phyloP scores from a whole-genome alignment of 2,113 vertebrate genomes.

The Ahaetulla prasina region DNA sequence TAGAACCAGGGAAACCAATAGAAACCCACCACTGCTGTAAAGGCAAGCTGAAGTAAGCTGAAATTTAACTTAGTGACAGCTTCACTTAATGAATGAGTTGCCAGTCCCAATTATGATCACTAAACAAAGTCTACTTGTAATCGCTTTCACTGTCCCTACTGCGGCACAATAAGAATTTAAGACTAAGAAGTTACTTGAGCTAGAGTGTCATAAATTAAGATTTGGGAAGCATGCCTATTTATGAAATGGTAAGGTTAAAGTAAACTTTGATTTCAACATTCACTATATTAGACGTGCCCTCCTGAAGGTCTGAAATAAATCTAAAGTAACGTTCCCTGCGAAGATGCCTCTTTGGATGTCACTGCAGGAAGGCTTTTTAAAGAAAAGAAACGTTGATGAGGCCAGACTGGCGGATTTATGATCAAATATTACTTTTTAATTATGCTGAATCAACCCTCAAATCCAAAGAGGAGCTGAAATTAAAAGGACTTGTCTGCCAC shows the following conservation, averaged over 20 bases:
- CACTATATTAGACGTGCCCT: neutral
- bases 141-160: neutral
- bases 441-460: neutral
- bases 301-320: neutral
- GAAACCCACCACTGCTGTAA: neutral
- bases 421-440: neutral
- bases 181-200: too few relatives aligned
- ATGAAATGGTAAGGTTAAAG: too few relatives aligned
- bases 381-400: neutral
- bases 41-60: neutral
- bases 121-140: neutral
- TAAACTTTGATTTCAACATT: too few relatives aligned
- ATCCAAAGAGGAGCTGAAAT: neutral
- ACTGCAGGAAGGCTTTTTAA: neutral
- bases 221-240: too few relatives aligned
- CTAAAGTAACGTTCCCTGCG: neutral
- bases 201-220: too few relatives aligned
- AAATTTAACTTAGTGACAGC: neutral
- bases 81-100: neutral
- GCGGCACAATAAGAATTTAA: neutral
- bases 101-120: neutral
- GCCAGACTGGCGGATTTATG: neutral
- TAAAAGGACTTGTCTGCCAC: neutral
- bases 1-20: too few relatives aligned
- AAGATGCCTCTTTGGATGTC: neutral